Conservation (phyloP, 2,888 invertebrate species). For the Nipponacmea schrenckii region DNA sequence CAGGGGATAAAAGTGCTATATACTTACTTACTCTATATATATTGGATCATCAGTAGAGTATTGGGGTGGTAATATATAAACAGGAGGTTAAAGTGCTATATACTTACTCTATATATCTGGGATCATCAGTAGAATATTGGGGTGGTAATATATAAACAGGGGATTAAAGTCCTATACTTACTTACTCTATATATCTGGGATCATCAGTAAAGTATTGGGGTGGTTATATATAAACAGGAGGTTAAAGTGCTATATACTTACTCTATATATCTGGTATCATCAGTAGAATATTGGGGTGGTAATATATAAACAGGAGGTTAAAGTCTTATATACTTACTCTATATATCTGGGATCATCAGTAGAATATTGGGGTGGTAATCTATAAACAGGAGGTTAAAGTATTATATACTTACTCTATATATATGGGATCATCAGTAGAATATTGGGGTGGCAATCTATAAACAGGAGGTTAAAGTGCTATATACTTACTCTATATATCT, state of each 20-base stretch:
- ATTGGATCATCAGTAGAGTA: not conserved
- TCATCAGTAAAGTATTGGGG: not conserved
- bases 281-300: not conserved
- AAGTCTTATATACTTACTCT: not conserved
- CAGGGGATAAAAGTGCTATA: not conserved
- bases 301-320: not conserved
- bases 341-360: too few relatives aligned
- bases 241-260: not conserved
- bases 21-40: not conserved
- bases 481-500: not conserved
- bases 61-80: slow-evolving; percentile 2
- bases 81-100: not conserved
- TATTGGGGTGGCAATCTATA: slow-evolving; percentile 2
- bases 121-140: not conserved
- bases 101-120: not conserved
- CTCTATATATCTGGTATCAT: not conserved
- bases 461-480: not conserved
- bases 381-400: too few relatives aligned
- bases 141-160: not conserved
- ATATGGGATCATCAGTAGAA: not conserved
- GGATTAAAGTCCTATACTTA: not conserved
- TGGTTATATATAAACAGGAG: not conserved
- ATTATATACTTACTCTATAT: too few relatives aligned
- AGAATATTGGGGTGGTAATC: too few relatives aligned
- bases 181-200: not conserved